Base-by-base conservation (phyloP, 2,888 invertebrate species). In the Erebia palarica region DNA sequence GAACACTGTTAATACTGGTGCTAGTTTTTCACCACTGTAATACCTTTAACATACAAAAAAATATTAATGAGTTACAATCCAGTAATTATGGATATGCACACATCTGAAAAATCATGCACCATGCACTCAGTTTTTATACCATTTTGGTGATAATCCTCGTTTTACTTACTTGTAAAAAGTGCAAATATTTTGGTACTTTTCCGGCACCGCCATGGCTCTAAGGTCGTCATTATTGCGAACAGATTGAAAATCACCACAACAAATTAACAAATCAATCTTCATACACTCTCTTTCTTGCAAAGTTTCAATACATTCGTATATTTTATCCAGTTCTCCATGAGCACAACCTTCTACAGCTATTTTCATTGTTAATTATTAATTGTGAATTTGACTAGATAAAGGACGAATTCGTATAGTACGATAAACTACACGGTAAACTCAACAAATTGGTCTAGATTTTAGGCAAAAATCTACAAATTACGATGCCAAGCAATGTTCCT, bases 171-270 rank as follows among this genome's bases (percentile, higher is more conserved):
- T 98, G 88, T 98, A 97, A 92, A 99, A 99, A 36, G 97, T 95
- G 80, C 98, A 97, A 91, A 99, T 97, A 75, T 96, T 92, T 82
- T 96, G 95, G 89, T 97, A 99, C 88, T 99, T 99, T 65, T 95
- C 94, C 1, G 99, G 98, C n/a, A 98, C 97, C 58, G 99, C 98
- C 98, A 99, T 99, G 76, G 98, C 97, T 75, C 95, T 92, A 53
- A 99, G 90, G 88, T 99, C 99, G 64, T 95, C 95, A 78, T 95
- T 93, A 92, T 99, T 99, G 73, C 99, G 94, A 0, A 98, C 97
- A 0, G 99, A 95, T 93, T 99, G 99, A 88, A 99, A 99, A 90
- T 99, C 99, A 0, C 99, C 99, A 88, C 99, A 99, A 82, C 99
- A 99, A 73, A 99, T 95, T 49, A 99, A 90, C 69, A 99, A 93